A percentile compares a stretch with the other conserved stretches of the same genome.
phyloP scores from a whole-genome alignment of 92 coral and sea anemone species.

The Paramuricea clavata region DNA sequence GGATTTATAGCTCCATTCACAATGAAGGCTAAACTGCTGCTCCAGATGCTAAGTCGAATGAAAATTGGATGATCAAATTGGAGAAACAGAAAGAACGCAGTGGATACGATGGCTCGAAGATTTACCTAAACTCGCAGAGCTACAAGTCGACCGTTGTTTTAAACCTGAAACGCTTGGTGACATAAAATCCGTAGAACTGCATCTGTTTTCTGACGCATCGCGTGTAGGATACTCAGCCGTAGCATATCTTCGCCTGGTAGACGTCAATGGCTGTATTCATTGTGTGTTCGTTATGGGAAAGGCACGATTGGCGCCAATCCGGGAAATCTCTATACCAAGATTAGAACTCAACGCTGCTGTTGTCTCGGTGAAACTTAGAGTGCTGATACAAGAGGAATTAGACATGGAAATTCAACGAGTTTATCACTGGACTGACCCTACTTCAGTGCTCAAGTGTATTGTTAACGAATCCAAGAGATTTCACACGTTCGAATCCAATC shows the following conservation, averaged over 20 bases:
- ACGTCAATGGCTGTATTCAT: too few relatives aligned
- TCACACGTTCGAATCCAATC: conserved; percentile 75
- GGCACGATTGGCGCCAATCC: conserved; percentile 61
- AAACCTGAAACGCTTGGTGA: background rate
- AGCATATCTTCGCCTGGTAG: background rate
- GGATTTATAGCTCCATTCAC: conserved; percentile 54
- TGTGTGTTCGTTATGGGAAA: conserved; percentile 68
- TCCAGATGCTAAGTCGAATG: background rate
- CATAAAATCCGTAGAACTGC: background rate
- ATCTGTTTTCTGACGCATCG: conserved; percentile 5
- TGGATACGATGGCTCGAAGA: background rate
- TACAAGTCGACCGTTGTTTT: background rate
- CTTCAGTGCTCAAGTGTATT: conserved; percentile 65
- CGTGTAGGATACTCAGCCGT: background rate
- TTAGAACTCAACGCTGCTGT: conserved; percentile 64
- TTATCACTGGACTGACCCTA: conserved; percentile 60
- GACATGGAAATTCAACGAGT: conserved; percentile 37
- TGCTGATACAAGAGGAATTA: conserved; percentile 55
- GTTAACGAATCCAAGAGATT: conserved; percentile 34
- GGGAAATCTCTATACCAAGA: conserved; percentile 52
- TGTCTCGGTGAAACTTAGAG: conserved; percentile 57
- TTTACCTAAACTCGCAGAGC: background rate
- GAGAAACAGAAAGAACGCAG: conserved; percentile 24
- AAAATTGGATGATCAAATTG: background rate
- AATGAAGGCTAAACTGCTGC: conserved; percentile 6